phyloP scores from a whole-genome alignment of 2,888 invertebrate genomes.

The Andrena dorsata region DNA sequence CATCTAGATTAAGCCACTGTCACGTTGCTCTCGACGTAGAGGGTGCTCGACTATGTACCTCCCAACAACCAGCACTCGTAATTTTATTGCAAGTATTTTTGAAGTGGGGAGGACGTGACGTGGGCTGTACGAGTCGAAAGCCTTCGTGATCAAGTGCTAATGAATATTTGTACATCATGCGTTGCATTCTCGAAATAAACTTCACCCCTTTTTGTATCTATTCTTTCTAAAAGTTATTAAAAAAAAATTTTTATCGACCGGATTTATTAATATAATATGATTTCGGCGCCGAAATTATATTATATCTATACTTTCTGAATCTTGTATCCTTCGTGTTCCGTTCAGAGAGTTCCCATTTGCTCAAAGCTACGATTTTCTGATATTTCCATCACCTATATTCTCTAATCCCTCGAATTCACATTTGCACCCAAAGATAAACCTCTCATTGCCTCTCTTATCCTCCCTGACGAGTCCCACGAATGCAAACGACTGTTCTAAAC shows the following conservation, averaged over 20 bases:
- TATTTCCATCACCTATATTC: too few species aligned
- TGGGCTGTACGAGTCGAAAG: neutral
- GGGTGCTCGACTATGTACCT: conserved; percentile 8
- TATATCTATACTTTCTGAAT: neutral
- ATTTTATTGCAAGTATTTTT: neutral
- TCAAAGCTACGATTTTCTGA: too few species aligned
- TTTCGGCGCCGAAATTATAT: too few species aligned
- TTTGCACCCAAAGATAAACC: neutral
- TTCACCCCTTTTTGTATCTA: neutral
- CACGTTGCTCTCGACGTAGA: neutral
- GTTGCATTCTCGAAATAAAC: neutral
- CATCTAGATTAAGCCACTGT: conserved; percentile 26
- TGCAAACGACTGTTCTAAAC: neutral
- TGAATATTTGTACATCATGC: neutral
- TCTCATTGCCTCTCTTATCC: neutral
- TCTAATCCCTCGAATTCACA: neutral
- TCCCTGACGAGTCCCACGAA: neutral
- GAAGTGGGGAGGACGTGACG: neutral
- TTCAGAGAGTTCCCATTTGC: too few species aligned
- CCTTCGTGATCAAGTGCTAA: neutral
- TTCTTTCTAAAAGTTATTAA: neutral
- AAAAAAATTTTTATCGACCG: too few species aligned
- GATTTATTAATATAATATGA: too few species aligned
- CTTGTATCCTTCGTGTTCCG: neutral
- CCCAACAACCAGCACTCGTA: conserved; percentile 3